Percentiles rank a stretch among this genome's conserved stretches.
Evolutionary conservation across 2,113 vertebrate genomes (phyloP).

Genomic region (Ammodytes marinus): DNA sequence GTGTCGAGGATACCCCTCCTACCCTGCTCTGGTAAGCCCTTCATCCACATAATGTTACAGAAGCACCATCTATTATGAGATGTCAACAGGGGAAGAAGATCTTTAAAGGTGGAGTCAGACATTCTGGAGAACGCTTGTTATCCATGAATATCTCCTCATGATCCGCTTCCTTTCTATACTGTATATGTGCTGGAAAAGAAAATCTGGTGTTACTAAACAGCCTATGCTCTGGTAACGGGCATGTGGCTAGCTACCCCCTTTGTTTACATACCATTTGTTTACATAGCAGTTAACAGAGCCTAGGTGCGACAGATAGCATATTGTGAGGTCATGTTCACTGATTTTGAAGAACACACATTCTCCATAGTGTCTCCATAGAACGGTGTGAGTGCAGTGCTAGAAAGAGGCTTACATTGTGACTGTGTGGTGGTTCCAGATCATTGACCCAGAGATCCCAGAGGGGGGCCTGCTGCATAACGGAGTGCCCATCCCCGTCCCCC

Average conservation of each 20-base stretch:
- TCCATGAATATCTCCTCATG: too few relatives aligned
- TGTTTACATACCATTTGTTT: too few relatives aligned
- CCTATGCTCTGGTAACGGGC: too few relatives aligned
- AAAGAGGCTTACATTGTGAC: not conserved
- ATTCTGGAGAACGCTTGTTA: too few relatives aligned
- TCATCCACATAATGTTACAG: not conserved
- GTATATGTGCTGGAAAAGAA: too few relatives aligned
- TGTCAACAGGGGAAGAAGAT: not conserved
- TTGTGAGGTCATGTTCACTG: too few relatives aligned
- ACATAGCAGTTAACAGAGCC: too few relatives aligned
- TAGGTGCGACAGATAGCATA: too few relatives aligned
- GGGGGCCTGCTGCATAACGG: constrained; percentile 98
- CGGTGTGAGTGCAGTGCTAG: not conserved
- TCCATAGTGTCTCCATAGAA: not conserved
- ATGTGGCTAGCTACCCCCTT: too few relatives aligned
- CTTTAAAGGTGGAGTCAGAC: not conserved
- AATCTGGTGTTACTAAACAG: too few relatives aligned
- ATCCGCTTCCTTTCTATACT: too few relatives aligned
- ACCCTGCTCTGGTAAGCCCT: constrained; percentile 94
- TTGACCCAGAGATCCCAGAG: constrained; percentile 96
- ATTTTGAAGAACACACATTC: too few relatives aligned
- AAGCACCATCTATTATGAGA: not conserved
- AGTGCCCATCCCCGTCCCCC: constrained; percentile 96
- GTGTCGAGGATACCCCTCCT: constrained; percentile 97
- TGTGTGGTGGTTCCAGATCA: constrained; percentile 85